Evolutionary conservation across 2,797 vertebrate species (phyloP).

Genomic region (Xenops minutus): DNA sequence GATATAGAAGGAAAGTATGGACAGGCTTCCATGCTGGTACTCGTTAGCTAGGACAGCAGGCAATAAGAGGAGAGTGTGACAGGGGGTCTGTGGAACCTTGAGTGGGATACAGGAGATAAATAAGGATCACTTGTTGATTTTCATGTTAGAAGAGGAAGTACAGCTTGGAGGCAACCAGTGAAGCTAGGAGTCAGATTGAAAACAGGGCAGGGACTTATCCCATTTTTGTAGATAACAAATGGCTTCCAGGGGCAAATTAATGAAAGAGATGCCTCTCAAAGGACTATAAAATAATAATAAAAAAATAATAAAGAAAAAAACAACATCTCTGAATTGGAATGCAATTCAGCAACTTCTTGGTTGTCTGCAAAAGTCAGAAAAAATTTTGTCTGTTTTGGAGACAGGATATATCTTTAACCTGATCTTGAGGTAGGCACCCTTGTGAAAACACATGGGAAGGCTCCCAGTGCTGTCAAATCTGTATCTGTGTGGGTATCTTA

Average conservation of each 20-base stretch:
- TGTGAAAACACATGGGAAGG: not conserved
- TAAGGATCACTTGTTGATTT: not conserved
- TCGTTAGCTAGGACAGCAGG: not conserved
- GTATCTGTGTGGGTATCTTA: not conserved
- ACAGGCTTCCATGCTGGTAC: fast-evolving
- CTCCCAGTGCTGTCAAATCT: not conserved
- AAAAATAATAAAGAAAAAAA: not conserved
- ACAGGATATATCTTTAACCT: not conserved
- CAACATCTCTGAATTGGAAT: not conserved
- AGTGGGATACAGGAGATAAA: not conserved
- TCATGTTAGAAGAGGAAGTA: not conserved
- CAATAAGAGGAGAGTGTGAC: not conserved
- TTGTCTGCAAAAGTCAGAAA: not conserved
- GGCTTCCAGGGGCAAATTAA: not conserved
- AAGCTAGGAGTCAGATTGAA: not conserved
- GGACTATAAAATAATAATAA: not conserved
- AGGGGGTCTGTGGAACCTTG: not conserved
- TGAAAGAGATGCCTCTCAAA: not conserved
- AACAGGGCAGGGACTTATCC: not conserved
- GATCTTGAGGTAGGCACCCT: not conserved
- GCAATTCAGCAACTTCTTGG: not conserved
- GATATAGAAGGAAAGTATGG: not conserved
- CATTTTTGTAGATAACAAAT: not conserved
- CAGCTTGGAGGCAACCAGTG: not conserved
- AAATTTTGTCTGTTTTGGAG: not conserved